A percentile compares a stretch with the other conserved stretches of the same genome.
phyloP scores from a whole-genome alignment of 92 coral and sea anemone species.

The Blastomussa wellsi region DNA sequence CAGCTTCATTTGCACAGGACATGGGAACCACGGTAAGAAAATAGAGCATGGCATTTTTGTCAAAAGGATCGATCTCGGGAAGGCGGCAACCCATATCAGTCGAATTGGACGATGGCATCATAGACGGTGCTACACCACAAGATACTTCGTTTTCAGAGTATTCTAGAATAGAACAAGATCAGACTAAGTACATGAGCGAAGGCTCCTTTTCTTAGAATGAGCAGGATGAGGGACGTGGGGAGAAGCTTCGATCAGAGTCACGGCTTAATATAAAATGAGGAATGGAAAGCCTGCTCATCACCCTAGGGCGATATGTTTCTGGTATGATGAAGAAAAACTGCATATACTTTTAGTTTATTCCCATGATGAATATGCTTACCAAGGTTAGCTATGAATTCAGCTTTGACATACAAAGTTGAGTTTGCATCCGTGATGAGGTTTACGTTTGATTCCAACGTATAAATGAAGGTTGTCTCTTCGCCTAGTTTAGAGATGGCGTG shows the following conservation, averaged over 20 bases:
- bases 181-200: too few species aligned
- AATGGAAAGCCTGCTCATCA: too few species aligned
- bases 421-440: background rate
- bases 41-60: slow-evolving; percentile 37
- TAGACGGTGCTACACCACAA: background rate
- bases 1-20: slow-evolving; percentile 47
- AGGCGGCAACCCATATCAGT: slow-evolving; percentile 49
- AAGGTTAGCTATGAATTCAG: slow-evolving; percentile 25
- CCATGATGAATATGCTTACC: slow-evolving; percentile 13
- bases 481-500: slow-evolving; percentile 28
- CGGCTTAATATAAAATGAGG: too few species aligned
- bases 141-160: background rate
- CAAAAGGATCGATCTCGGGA: slow-evolving; percentile 69
- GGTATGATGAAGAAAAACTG: too few species aligned
- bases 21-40: slow-evolving; percentile 34
- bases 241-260: too few species aligned
- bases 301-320: too few species aligned
- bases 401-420: slow-evolving; percentile 46
- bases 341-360: background rate
- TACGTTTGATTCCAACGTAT: slow-evolving; percentile 27
- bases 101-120: background rate
- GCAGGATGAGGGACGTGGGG: too few species aligned
- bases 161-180: background rate
- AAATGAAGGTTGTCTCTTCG: background rate
- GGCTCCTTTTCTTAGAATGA: too few species aligned